Evolutionary conservation across 2,888 invertebrate species (phyloP).

Genomic region (Griposia aprilina): DNA sequence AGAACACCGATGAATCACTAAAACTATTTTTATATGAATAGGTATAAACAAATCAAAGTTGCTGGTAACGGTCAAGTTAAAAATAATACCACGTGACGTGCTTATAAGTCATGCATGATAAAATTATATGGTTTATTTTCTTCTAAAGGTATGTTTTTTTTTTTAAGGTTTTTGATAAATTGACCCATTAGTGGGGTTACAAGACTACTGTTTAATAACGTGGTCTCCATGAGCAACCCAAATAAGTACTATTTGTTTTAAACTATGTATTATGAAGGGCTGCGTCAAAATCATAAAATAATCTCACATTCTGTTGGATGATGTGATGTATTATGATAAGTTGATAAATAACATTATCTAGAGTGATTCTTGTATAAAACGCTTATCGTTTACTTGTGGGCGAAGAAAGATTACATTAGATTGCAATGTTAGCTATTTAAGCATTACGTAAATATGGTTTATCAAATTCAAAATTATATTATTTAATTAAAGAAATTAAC

Average conservation of each 20-base stretch:
- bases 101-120: constrained; percentile 34
- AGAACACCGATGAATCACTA: constrained; percentile 56
- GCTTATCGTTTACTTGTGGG: constrained; percentile 58
- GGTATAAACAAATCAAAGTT: constrained; percentile 49
- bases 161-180: constrained; percentile 27
- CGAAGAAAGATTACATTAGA: constrained; percentile 64
- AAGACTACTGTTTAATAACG: constrained; percentile 8
- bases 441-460: constrained; percentile 55
- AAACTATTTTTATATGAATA: constrained; percentile 45
- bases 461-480: constrained; percentile 47
- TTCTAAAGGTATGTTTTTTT: no score
- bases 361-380: constrained; percentile 56
- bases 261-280: constrained; percentile 8
- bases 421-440: constrained; percentile 53
- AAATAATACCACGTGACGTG: constrained; percentile 46
- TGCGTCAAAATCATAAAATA: constrained; percentile 36
- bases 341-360: constrained; percentile 63
- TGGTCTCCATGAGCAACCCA: not conserved
- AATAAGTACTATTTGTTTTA: not conserved
- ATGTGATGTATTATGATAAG: constrained; percentile 59
- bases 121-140: constrained; percentile 26
- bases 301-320: constrained; percentile 41
- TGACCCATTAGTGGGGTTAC: constrained; percentile 6
- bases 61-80: constrained; percentile 51
- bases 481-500: constrained; percentile 65